These are phyloP conservation scores for Galleria mellonella DNA, from an alignment of 1,140 invertebrate genomes.

Conservation along the genomic window DNA sequence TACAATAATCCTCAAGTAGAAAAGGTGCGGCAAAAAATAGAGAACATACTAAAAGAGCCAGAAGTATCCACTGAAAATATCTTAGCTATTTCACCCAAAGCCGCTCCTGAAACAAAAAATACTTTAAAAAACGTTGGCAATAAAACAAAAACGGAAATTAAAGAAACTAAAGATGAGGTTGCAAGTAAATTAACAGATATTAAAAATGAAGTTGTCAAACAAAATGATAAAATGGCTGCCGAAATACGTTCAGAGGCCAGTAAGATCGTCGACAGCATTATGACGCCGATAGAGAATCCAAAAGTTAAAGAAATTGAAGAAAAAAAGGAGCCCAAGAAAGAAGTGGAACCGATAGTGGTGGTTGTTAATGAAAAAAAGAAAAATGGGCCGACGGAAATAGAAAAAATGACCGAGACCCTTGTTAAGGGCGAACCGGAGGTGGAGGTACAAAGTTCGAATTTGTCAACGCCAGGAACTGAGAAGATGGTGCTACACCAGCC, in stretches of 20 bases:
- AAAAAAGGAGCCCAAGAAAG: slow-evolving; percentile 43
- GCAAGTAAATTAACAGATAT: slow-evolving; percentile 33
- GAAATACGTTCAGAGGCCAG: slow-evolving; percentile 51
- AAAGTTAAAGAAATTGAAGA: slow-evolving; percentile 24
- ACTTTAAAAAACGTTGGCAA: slow-evolving; percentile 39
- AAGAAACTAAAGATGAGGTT: slow-evolving; percentile 40
- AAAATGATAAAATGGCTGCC: slow-evolving; percentile 37
- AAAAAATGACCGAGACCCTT: slow-evolving; percentile 55
- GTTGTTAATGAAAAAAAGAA: slow-evolving; percentile 64
- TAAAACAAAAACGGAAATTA: slow-evolving; percentile 38
- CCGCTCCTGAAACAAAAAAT: slow-evolving; percentile 38
- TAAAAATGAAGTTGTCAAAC: slow-evolving; percentile 45
- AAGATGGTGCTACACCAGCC: slow-evolving; percentile 31
- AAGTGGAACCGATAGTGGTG: slow-evolving; percentile 59
- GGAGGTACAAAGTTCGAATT: slow-evolving; percentile 68
- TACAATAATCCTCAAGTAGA: slow-evolving; percentile 67
- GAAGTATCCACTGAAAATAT: slow-evolving; percentile 65
- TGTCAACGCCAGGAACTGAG: slow-evolving; percentile 48
- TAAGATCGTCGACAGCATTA: slow-evolving; percentile 57
- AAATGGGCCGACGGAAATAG: slow-evolving; percentile 25
- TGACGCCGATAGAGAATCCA: slow-evolving; percentile 54
- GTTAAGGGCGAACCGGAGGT: slow-evolving; percentile 66
- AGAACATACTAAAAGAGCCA: slow-evolving; percentile 62
- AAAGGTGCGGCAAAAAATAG: slow-evolving; percentile 68
- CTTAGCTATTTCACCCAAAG: slow-evolving; percentile 20